Percentiles rank a stretch among this genome's conserved stretches.
Conservation (phyloP, 2,888 invertebrate species). For the Cremastinae sp. region DNA sequence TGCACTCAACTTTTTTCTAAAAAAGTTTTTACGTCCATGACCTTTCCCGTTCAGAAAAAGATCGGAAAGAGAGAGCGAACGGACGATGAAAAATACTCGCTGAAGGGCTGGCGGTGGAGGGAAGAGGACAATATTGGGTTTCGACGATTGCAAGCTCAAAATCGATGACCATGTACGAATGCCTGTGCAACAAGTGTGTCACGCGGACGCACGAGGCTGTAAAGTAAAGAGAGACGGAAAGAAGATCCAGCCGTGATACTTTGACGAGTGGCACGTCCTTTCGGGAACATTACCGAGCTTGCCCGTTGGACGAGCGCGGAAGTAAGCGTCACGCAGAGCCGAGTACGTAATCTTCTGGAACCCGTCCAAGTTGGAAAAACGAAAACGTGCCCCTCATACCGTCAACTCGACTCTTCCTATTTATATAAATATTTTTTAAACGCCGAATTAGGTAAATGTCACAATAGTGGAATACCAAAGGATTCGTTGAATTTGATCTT, state of each 20-base stretch:
- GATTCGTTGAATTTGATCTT: no score
- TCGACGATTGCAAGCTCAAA: constrained; percentile 43
- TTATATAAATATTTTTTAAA: not conserved
- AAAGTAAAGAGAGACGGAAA: constrained; percentile 45
- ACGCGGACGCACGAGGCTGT: constrained; percentile 49
- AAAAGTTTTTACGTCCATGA: no score
- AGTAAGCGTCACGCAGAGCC: no score
- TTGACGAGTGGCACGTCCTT: constrained; percentile 6
- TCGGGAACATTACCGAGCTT: constrained; percentile 32
- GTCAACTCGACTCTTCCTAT: no score
- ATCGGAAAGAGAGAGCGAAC: not conserved
- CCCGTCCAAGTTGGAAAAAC: no score
- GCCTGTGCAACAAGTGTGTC: constrained; percentile 70
- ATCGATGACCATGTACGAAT: constrained; percentile 53
- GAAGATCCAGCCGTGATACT: constrained; percentile 32
- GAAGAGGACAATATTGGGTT: constrained; percentile 32
- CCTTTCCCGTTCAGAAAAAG: not conserved
- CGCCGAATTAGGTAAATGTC: no score
- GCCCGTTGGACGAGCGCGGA: not conserved
- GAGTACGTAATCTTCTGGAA: no score
- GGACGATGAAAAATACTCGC: not conserved
- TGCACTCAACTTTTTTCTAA: no score
- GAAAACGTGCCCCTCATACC: no score
- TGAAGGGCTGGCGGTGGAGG: not conserved
- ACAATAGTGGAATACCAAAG: no score